Percentiles rank a stretch among this genome's conserved stretches.
phyloP scores from a whole-genome alignment of 2,797 vertebrate genomes.

The Hemibagrus guttatus region DNA sequence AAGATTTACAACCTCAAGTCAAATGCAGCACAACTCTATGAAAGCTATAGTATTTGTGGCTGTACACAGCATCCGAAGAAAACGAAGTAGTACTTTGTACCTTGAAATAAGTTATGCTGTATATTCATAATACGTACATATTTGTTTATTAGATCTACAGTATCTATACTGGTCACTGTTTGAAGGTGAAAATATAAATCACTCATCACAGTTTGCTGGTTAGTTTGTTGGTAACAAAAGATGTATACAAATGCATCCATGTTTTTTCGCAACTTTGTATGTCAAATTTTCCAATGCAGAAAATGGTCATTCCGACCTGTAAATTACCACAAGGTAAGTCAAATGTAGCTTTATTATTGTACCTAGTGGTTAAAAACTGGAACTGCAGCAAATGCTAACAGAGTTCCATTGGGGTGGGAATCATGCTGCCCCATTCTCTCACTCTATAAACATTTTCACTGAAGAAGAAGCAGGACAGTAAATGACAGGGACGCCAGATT shows the following conservation, averaged over 20 bases:
- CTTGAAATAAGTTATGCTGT: neutral
- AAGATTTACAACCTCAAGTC: neutral
- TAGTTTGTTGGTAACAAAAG: neutral
- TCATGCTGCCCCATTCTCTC: neutral
- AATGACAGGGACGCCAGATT: neutral
- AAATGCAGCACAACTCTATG: too few species aligned
- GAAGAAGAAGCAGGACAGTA: neutral
- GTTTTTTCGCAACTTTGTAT: neutral
- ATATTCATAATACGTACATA: neutral
- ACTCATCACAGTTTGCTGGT: neutral
- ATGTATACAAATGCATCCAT: neutral
- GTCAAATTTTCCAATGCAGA: neutral
- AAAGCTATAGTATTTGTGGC: neutral
- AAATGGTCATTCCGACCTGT: neutral
- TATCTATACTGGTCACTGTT: neutral
- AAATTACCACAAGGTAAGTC: neutral
- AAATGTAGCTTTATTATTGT: neutral
- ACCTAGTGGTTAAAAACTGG: neutral
- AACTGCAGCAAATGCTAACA: neutral
- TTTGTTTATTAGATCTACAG: neutral
- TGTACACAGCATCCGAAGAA: too few species aligned
- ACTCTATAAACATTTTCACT: neutral
- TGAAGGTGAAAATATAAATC: neutral
- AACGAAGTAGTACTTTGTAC: too few species aligned
- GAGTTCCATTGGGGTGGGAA: neutral